Evolutionary conservation across 2,113 vertebrate genomes (phyloP).

Genomic region (Phocoena phocoena): DNA sequence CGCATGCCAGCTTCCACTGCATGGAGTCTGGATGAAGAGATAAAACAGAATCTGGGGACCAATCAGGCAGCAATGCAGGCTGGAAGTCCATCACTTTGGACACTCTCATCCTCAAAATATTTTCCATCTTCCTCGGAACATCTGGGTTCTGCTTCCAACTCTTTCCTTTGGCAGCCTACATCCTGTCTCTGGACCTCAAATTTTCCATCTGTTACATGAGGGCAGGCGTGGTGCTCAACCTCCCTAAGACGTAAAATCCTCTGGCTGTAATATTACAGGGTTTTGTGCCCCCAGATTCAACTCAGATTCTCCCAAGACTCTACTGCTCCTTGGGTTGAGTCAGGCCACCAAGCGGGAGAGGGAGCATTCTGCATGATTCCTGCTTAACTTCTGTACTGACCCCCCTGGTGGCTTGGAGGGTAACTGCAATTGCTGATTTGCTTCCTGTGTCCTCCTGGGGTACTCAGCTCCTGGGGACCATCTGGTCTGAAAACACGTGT

Average conservation of each 20-base stretch:
- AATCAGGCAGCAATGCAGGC: background rate
- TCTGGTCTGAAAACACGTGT: background rate
- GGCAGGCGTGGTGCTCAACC: background rate
- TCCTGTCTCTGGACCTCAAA: background rate
- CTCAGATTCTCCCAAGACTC: background rate
- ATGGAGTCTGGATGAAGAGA: background rate
- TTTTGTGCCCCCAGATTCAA: background rate
- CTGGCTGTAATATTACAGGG: background rate
- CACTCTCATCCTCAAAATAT: background rate
- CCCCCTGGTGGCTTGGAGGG: constrained; percentile 65
- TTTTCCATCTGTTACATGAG: constrained; percentile 30
- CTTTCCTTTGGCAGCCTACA: background rate
- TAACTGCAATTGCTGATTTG: constrained; percentile 27
- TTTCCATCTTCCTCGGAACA: background rate
- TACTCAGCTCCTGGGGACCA: background rate
- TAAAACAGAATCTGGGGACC: background rate
- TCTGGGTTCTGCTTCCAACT: background rate
- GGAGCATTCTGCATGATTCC: background rate
- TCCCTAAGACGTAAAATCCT: background rate
- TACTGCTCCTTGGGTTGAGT: background rate
- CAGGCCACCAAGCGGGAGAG: constrained; percentile 32
- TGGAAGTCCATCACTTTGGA: background rate
- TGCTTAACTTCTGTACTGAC: constrained; percentile 14
- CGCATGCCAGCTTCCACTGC: background rate
- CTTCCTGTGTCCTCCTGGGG: background rate